Conservation (phyloP, 2,113 vertebrate genomes). For the Parotia lawesii region DNA sequence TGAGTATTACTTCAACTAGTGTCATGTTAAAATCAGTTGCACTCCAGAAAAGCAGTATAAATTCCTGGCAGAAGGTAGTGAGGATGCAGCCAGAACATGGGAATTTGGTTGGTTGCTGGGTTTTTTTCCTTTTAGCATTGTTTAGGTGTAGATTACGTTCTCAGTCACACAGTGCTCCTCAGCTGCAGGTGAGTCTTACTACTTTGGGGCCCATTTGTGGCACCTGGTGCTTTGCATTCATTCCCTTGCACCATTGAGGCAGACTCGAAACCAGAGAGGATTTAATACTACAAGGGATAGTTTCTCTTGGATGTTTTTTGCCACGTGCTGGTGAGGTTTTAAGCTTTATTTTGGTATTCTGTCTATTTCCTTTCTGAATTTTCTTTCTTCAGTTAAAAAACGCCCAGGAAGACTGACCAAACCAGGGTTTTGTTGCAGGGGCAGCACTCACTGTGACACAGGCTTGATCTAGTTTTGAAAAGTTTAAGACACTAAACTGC, state of each 20-base stretch:
- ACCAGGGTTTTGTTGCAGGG: neutral
- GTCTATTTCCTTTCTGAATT: neutral
- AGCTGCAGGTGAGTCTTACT: neutral
- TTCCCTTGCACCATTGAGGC: rapidly evolving
- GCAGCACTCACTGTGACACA: neutral
- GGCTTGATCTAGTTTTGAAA: neutral
- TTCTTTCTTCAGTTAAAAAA: neutral
- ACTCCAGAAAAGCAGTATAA: neutral
- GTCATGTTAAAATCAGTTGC: neutral
- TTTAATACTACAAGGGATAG: neutral
- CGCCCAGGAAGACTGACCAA: neutral
- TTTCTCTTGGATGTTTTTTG: neutral
- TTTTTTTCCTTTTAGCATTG: neutral
- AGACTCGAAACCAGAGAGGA: neutral
- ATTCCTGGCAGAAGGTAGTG: neutral
- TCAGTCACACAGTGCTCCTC: neutral
- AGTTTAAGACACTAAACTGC: neutral
- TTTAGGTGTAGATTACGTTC: neutral
- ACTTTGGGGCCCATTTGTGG: neutral
- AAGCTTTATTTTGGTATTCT: neutral
- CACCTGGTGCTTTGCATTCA: neutral
- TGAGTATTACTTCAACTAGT: neutral
- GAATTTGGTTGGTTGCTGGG: neutral
- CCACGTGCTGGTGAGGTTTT: neutral
- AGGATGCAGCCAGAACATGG: neutral